Evolutionary conservation across 2,888 invertebrate genomes (phyloP).

Genomic region (Drosophila buzzatii): DNA sequence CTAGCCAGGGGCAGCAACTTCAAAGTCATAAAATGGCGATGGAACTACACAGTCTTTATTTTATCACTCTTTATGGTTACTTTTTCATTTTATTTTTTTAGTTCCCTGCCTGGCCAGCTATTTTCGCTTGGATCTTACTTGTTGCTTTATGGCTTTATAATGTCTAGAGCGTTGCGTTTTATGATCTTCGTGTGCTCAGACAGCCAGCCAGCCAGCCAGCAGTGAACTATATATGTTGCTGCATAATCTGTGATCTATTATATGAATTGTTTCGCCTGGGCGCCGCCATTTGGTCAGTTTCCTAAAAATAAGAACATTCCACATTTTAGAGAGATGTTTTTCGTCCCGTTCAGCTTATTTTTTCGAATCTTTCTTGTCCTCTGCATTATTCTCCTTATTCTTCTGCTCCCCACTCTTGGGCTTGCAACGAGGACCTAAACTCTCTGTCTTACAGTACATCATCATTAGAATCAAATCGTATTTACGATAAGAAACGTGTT

Average conservation of each 20-base stretch:
- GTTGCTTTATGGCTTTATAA: conserved; percentile 80
- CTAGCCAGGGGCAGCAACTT: conserved; percentile 3
- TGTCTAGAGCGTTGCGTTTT: conserved; percentile 73
- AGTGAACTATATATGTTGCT: conserved; percentile 48
- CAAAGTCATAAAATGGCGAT: conserved; percentile 50
- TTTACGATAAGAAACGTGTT: neutral
- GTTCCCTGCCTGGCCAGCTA: conserved; percentile 38
- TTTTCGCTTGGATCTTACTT: conserved; percentile 64
- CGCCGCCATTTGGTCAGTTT: conserved; percentile 30
- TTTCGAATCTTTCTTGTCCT: neutral
- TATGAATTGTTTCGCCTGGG: conserved; percentile 16
- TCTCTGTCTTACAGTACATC: neutral
- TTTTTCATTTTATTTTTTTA: neutral
- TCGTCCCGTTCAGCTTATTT: neutral
- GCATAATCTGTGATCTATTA: conserved; percentile 18
- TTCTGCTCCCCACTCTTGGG: neutral
- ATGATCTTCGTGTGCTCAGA: conserved; percentile 61
- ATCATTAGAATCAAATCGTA: neutral
- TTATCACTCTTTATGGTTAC: conserved; percentile 50
- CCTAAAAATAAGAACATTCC: neutral
- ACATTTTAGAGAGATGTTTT: neutral
- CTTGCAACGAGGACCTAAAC: conserved; percentile 24
- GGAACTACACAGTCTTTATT: conserved; percentile 42
- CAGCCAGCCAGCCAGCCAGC: conserved; percentile 11
- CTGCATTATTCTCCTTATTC: neutral